These are phyloP conservation scores for Brachionus rubens DNA, from an alignment of 1,140 invertebrate species.

Conservation along the genomic window DNA sequence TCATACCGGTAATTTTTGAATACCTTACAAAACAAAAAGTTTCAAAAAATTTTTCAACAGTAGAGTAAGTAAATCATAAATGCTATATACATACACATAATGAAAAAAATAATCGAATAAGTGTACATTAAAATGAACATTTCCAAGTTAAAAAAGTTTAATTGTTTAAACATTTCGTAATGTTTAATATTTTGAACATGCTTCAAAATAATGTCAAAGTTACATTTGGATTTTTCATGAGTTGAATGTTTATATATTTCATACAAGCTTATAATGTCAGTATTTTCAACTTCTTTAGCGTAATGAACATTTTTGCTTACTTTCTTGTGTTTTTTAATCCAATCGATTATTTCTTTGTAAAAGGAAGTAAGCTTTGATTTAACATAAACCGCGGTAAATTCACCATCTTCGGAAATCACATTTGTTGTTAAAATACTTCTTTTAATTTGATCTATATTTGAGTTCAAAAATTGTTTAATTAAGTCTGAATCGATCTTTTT, in stretches of 20 bases:
- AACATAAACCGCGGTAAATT: not conserved
- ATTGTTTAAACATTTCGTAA: not conserved
- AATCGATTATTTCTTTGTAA: constrained; percentile 17
- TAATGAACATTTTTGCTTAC: constrained; percentile 4
- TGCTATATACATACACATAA: not conserved
- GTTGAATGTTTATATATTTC: not conserved
- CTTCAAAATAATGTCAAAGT: not conserved
- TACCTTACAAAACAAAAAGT: no score
- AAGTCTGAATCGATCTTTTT: not conserved
- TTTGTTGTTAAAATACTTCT: not conserved
- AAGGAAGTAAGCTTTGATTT: not conserved
- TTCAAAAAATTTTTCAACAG: not conserved
- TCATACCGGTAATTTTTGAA: no score
- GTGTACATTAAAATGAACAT: constrained; percentile 21
- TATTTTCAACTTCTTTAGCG: constrained; percentile 18
- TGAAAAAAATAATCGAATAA: not conserved
- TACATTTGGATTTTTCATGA: not conserved
- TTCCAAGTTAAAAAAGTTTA: not conserved
- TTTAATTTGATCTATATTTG: not conserved
- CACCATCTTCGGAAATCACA: not conserved
- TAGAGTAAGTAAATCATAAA: not conserved
- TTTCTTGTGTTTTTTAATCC: constrained; percentile 34
- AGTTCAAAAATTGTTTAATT: not conserved
- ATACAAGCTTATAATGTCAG: not conserved
- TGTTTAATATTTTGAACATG: not conserved